Evolutionary conservation across 2,888 invertebrate species (phyloP).

Genomic region (Tiliacea aurago): DNA sequence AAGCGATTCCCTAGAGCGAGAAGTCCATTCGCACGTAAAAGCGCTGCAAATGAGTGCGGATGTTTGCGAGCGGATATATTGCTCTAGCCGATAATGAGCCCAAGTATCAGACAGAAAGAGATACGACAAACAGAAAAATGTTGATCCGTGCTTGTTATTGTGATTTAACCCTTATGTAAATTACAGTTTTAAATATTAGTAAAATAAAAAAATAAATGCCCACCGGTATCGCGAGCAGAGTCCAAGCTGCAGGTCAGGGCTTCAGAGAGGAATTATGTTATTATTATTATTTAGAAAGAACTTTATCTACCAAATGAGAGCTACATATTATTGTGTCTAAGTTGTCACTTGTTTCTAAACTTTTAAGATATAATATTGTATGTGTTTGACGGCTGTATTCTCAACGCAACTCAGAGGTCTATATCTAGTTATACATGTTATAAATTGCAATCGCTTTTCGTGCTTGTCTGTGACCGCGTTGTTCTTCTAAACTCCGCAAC

Average conservation of each 20-base stretch:
- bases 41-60: background rate
- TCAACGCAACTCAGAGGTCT: slow-evolving; percentile 2
- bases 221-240: background rate
- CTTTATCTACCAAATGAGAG: background rate
- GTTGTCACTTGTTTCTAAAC: slow-evolving; percentile 1
- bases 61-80: no score
- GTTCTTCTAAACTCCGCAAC: no score
- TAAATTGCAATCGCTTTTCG: no score
- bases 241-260: background rate
- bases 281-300: slow-evolving; percentile 4
- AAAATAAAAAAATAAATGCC: background rate
- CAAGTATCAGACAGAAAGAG: background rate
- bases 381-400: slow-evolving; percentile 27
- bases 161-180: no score
- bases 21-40: background rate
- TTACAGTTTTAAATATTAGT: no score
- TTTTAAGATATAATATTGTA: slow-evolving; percentile 2
- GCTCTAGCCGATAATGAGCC: background rate
- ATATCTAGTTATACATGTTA: no score
- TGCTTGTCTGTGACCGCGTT: no score
- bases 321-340: no score
- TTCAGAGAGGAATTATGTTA: background rate
- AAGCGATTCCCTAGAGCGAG: background rate
- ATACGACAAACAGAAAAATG: background rate
- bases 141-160: background rate